These are phyloP conservation scores for Tapirus indicus DNA, from an alignment of 2,797 vertebrate species.

Conservation along the genomic window DNA sequence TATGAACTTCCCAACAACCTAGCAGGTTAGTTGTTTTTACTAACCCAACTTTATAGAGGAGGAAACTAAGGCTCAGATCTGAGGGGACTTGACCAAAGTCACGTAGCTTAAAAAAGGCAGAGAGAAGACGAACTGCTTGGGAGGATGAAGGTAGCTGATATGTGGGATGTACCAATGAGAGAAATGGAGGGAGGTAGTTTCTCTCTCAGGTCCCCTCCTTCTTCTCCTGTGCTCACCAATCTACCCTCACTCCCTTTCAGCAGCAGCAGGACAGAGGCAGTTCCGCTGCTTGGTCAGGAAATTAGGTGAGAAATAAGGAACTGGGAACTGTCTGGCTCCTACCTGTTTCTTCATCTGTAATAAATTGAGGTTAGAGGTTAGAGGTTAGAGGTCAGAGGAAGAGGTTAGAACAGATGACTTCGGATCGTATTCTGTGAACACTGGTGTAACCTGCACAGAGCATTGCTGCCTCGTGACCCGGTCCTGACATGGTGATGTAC, in stretches of 20 bases:
- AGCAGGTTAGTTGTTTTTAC: background rate
- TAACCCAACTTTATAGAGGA: background rate
- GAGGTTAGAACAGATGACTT: background rate
- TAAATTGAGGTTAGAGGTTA: background rate
- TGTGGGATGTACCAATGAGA: rapidly evolving
- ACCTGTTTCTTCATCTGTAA: background rate
- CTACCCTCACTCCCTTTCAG: background rate
- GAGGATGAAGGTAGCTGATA: background rate
- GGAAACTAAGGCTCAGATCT: background rate
- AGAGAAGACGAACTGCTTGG: background rate
- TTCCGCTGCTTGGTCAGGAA: background rate
- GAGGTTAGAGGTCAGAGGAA: background rate
- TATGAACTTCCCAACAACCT: background rate
- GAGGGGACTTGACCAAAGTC: background rate
- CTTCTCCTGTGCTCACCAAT: too few species aligned
- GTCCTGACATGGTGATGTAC: background rate
- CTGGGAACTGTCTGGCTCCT: background rate
- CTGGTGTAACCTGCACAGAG: background rate
- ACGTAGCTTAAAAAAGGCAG: background rate
- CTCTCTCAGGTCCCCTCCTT: background rate
- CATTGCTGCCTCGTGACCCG: background rate
- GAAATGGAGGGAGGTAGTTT: background rate
- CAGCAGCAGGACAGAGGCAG: background rate
- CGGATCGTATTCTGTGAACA: background rate
- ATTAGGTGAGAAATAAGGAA: background rate